Evolutionary conservation across 2,888 invertebrate genomes (phyloP).

Genomic region (Phortica okadai): DNA sequence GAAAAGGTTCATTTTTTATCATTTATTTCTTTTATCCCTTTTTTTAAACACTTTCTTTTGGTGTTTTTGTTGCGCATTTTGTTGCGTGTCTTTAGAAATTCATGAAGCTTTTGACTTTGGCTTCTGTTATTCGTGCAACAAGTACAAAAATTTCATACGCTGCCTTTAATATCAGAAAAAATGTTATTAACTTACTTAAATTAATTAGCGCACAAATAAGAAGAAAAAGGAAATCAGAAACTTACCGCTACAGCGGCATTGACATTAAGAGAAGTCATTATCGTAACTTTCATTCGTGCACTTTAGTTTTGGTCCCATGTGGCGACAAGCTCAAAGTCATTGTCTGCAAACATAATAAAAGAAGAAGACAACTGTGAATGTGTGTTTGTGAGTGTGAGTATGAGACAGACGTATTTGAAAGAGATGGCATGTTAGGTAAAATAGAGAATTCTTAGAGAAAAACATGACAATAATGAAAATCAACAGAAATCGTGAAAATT

Average conservation of each 20-base stretch:
- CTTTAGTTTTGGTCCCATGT: background rate
- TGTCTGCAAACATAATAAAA: background rate
- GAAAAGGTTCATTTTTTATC: conserved; percentile 47
- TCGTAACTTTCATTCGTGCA: background rate
- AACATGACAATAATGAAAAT: background rate
- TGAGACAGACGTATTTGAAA: too few species aligned
- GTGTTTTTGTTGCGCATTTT: background rate
- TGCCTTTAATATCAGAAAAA: too few species aligned
- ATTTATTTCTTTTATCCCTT: background rate
- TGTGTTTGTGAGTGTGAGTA: too few species aligned
- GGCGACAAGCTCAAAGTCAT: background rate
- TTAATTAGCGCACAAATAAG: too few species aligned
- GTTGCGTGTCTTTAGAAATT: conserved; percentile 13
- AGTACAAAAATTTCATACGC: too few species aligned
- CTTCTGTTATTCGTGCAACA: background rate
- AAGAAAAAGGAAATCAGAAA: background rate
- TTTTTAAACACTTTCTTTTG: background rate
- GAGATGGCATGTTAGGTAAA: background rate
- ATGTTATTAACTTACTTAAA: too few species aligned
- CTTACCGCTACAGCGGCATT: background rate
- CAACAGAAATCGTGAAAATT: background rate
- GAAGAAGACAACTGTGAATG: too few species aligned
- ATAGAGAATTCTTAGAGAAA: background rate
- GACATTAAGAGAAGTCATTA: background rate
- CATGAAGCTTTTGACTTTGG: background rate